Evolutionary conservation across 2,888 invertebrate species (phyloP).

Genomic region (Sericinus montela): DNA sequence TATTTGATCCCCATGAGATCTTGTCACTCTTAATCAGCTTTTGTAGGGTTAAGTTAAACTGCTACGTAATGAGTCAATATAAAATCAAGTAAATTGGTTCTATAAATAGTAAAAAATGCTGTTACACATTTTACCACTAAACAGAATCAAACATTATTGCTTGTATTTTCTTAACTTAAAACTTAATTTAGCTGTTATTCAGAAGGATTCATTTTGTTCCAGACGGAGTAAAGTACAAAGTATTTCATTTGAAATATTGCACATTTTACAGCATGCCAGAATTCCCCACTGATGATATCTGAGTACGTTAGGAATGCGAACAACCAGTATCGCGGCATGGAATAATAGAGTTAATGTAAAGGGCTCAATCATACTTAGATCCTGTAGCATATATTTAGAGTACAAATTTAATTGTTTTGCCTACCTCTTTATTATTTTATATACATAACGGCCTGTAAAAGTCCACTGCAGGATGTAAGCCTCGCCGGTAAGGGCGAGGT

Average conservation of each 20-base stretch:
- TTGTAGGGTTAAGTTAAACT: constrained; percentile 23
- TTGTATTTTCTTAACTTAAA: no score
- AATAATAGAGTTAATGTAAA: constrained; percentile 1
- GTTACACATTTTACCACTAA: no score
- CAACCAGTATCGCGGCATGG: constrained; percentile 6
- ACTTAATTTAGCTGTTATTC: no score
- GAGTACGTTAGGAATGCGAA: constrained; percentile 20
- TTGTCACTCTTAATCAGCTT: constrained; percentile 38
- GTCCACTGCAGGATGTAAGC: no score
- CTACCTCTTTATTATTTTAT: no score
- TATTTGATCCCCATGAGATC: constrained; percentile 41
- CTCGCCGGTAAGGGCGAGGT: no score
- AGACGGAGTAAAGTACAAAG: constrained; percentile 26
- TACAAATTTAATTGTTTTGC: background rate
- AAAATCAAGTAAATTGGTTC: background rate
- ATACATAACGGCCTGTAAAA: no score
- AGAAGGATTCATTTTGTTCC: no score
- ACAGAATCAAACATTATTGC: no score
- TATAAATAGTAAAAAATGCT: no score
- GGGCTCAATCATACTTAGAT: background rate
- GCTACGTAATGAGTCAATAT: constrained; percentile 2
- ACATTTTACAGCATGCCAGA: constrained; percentile 36
- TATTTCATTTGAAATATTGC: constrained; percentile 46
- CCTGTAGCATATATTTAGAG: background rate
- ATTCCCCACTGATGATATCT: constrained; percentile 32